A percentile compares a stretch with the other conserved stretches of the same genome.
Conservation (phyloP, 2,797 vertebrate species). For the Silurus lanzhouensis region DNA sequence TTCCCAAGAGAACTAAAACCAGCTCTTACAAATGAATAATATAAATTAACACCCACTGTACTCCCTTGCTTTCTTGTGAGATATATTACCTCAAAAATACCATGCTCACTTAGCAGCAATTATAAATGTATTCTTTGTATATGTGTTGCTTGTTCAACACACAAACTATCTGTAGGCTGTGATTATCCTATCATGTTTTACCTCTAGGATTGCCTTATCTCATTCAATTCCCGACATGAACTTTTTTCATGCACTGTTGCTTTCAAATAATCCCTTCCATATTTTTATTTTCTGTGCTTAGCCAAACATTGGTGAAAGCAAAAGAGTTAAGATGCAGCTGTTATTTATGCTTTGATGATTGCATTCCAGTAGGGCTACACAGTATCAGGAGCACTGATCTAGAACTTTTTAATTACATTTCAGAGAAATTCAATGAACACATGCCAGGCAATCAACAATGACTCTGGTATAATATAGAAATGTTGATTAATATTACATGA, state of each 20-base stretch:
- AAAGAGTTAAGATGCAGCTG: neutral
- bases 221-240: neutral
- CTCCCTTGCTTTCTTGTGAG: neutral
- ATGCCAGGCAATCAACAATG: neutral
- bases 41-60: neutral
- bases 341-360: neutral
- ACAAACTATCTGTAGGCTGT: neutral
- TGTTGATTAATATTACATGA: neutral
- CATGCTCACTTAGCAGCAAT: neutral
- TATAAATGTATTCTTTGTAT: neutral
- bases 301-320: neutral
- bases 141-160: neutral
- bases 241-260: neutral
- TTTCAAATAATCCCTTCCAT: neutral
- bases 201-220: neutral
- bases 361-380: neutral
- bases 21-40: neutral
- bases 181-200: neutral
- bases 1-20: neutral
- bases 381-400: neutral
- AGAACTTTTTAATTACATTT: neutral
- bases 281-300: constrained; percentile 2
- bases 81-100: neutral
- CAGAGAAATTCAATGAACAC: neutral
- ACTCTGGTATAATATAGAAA: neutral